Percentiles rank a stretch among this genome's conserved stretches.
Conservation (phyloP, 2,797 vertebrate species). For the Protonibea diacanthus region DNA sequence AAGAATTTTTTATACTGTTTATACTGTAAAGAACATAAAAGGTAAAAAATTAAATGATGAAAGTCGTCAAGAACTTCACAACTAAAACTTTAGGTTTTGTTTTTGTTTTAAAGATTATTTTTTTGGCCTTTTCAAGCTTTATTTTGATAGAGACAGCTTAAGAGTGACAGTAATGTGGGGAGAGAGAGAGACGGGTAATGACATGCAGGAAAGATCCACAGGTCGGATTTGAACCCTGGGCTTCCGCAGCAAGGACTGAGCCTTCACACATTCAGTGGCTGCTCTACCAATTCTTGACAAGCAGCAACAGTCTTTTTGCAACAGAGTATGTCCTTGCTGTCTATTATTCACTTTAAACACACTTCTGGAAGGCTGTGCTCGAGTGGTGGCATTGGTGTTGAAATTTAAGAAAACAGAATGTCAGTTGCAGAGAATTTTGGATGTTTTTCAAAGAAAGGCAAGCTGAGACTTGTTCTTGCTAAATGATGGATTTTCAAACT, state of each 20-base stretch:
- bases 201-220: too few relatives aligned
- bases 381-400: slow-evolving; percentile 24
- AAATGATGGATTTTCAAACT: not conserved
- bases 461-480: not conserved
- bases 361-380: slow-evolving; percentile 6
- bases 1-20: not conserved
- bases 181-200: too few relatives aligned
- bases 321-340: not conserved
- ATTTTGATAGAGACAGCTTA: too few relatives aligned
- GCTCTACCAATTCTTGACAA: not conserved
- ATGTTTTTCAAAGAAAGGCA: slow-evolving; percentile 17
- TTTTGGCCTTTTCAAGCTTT: too few relatives aligned
- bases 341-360: slow-evolving; percentile 3
- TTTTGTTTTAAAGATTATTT: too few relatives aligned
- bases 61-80: not conserved
- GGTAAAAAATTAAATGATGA: not conserved
- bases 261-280: too few relatives aligned
- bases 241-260: too few relatives aligned
- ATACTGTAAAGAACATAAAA: slow-evolving; percentile 7
- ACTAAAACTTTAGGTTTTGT: not conserved
- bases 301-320: slow-evolving; percentile 3
- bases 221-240: too few relatives aligned
- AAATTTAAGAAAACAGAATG: slow-evolving; percentile 20
- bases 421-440: slow-evolving; percentile 3
- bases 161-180: too few relatives aligned